A percentile compares a stretch with the other conserved stretches of the same genome.
These are phyloP conservation scores for Mythimna loreyi DNA, from an alignment of 2,888 invertebrate genomes.

Conservation along the genomic window DNA sequence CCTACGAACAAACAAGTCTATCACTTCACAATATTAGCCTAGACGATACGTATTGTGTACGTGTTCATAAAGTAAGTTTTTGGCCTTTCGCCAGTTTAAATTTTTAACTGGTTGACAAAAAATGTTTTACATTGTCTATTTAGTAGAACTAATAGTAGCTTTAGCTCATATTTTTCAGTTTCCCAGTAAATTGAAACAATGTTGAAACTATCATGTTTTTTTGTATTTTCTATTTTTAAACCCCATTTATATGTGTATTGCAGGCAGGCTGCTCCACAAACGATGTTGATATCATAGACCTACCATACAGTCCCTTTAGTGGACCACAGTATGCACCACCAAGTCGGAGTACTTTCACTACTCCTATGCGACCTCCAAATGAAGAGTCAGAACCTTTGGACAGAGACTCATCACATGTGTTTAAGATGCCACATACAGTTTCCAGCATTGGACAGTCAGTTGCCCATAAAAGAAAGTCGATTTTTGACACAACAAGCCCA, in stretches of 20 bases:
- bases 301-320: slow-evolving; percentile 66
- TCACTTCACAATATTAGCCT: neutral
- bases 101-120: neutral
- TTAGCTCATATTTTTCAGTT: neutral
- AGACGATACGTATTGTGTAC: neutral
- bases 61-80: neutral
- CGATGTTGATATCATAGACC: slow-evolving; percentile 66
- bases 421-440: slow-evolving; percentile 69
- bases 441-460: slow-evolving; percentile 69
- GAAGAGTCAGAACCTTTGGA: slow-evolving; percentile 69
- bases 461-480: slow-evolving; percentile 75
- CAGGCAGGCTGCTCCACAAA: slow-evolving; percentile 68
- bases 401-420: slow-evolving; percentile 58
- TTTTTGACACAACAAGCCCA: slow-evolving; percentile 70
- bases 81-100: neutral
- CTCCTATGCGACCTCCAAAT: slow-evolving; percentile 65
- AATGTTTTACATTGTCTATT: neutral
- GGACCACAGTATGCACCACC: slow-evolving; percentile 49
- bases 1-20: neutral
- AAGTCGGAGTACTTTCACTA: slow-evolving; percentile 56
- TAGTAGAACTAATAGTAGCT: neutral
- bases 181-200: neutral
- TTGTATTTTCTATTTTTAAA: neutral
- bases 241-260: slow-evolving; percentile 34
- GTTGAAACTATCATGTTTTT: neutral